Base-by-base conservation (phyloP, 1,140 invertebrate genomes). In the Dryas iulia region DNA sequence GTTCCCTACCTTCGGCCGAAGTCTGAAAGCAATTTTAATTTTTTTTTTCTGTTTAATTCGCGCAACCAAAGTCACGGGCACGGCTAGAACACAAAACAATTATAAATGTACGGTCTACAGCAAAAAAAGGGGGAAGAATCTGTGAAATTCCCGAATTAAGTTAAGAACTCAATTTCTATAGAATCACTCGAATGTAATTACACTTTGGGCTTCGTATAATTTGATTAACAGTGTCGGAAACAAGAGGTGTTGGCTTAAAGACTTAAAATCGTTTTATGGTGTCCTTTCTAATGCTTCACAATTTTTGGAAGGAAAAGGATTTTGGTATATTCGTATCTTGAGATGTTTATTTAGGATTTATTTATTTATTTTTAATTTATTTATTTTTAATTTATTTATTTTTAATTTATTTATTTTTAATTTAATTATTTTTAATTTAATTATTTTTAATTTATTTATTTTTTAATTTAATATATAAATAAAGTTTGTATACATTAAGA, bases 201-300 rank as follows among this genome's bases (percentile, higher is more conserved):
- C 39, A 2, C 14, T 10, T 21, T 47, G 39, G 18, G 53, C 6
- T 25, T 11, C 5, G 10, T 25, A 25, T 54, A 54, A 54, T 54
- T 54, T 54, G 53, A 54, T 54, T 25, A 25, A 54, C 53, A 54
- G 53, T 54, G 53, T 54, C 53, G 23, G 53, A 54, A 54, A 54
- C 23, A 25, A 54, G 23, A 54, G 53, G 53, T 54, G 53, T 54
- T 54, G 23, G 24, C 24, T 54, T 54, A 25, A 54, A 24, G 0
- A 21, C 39, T 47, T 26, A 56, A n/a, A 26, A 7, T 56, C 53
- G 23, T 24, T 56, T 24, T 56, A 56, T 56, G 14, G 39, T 47
- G 18, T 47, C 39, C 39, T 14, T 47, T 47, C 6, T 1, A 47
- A 21, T 21, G 8, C 2, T 3, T 7, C 0, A 7, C 39, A 47